These are phyloP conservation scores for Drosophila borealis DNA, from an alignment of 2,888 invertebrate genomes.

Conservation along the genomic window DNA sequence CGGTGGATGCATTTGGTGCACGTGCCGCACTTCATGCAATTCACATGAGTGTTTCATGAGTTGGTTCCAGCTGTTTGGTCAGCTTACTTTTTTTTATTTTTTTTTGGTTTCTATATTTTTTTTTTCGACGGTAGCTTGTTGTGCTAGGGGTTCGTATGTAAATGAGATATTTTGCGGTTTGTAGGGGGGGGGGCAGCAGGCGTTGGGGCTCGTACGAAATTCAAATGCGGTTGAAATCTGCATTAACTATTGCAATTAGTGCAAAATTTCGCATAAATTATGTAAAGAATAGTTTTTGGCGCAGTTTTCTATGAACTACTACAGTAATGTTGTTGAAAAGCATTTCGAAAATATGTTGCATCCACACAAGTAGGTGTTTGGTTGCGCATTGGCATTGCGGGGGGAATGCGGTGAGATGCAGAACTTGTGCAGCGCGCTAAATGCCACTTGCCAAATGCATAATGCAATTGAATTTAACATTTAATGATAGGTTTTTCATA, in stretches of 20 bases:
- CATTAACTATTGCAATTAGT: constrained; percentile 81
- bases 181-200: constrained; percentile 11
- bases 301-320: constrained; percentile 65
- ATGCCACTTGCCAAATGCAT: constrained; percentile 55
- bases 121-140: neutral
- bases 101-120: neutral
- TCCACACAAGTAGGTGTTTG: no score
- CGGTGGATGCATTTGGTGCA: constrained; percentile 47
- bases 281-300: constrained; percentile 78
- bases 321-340: constrained; percentile 50
- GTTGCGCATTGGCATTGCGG: no score
- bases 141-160: constrained; percentile 52
- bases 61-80: constrained; percentile 57
- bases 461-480: constrained; percentile 74
- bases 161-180: constrained; percentile 77
- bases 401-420: constrained; percentile 11
- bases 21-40: constrained; percentile 74
- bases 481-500: constrained; percentile 42
- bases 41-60: constrained; percentile 69
- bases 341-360: constrained; percentile 58
- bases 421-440: constrained; percentile 2
- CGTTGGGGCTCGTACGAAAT: constrained; percentile 67
- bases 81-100: constrained; percentile 18
- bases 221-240: constrained; percentile 79
- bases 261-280: constrained; percentile 77